These are phyloP conservation scores for Halocynthia roretzi DNA, from an alignment of 23 tunicate species.

Conservation along the genomic window DNA sequence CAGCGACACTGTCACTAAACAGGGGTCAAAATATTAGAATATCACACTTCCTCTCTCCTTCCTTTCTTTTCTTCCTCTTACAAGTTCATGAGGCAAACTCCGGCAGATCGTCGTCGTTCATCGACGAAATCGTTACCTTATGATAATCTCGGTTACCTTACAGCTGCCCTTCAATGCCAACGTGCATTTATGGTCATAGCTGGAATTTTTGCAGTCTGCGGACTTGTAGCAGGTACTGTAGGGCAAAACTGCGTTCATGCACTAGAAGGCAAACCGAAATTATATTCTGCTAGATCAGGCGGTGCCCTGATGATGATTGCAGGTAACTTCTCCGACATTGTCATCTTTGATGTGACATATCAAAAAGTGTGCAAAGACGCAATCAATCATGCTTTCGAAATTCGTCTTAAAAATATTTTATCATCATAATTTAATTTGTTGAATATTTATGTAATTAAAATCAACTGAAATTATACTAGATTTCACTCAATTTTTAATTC, in stretches of 20 bases:
- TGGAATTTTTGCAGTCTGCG: slow-evolving; percentile 44
- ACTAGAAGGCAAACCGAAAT: slow-evolving; percentile 50
- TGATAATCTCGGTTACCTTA: neutral
- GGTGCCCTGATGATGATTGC: slow-evolving; percentile 55
- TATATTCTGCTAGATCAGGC: slow-evolving; percentile 59
- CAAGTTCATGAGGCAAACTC: neutral
- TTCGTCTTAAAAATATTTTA: too few relatives aligned
- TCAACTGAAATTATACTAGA: neutral
- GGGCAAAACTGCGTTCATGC: slow-evolving; percentile 65
- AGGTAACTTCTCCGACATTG: slow-evolving; percentile 30
- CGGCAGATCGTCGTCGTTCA: neutral
- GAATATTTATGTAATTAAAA: neutral
- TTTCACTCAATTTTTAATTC: neutral
- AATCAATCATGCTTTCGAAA: too few relatives aligned
- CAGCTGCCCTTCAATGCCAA: slow-evolving; percentile 67
- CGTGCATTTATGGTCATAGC: slow-evolving; percentile 86
- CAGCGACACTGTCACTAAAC: too few relatives aligned
- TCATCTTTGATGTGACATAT: too few relatives aligned
- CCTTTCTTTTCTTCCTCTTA: neutral
- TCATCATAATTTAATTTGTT: neutral
- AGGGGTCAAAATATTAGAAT: too few relatives aligned
- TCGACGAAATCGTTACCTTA: neutral
- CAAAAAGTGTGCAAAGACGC: too few relatives aligned
- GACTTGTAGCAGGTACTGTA: slow-evolving; percentile 48
- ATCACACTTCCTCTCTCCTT: neutral